Evolutionary conservation across 92 coral and sea anemone genomes (phyloP).

Genomic region (Umimayanthus kanabou): DNA sequence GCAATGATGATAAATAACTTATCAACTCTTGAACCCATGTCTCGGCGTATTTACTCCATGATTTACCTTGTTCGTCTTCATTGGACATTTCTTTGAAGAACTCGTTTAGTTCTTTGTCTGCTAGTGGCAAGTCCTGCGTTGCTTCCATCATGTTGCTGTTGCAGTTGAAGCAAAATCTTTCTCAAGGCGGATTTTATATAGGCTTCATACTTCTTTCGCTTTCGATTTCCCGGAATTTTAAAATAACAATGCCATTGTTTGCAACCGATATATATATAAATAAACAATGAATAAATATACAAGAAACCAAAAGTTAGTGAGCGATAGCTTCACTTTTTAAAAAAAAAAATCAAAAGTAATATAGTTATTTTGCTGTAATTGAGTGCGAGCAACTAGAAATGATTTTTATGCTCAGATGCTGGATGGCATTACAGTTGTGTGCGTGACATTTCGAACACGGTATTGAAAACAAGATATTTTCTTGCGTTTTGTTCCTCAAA

Average conservation of each 20-base stretch:
- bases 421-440: too few species aligned
- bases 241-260: neutral
- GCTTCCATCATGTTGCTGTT: slow-evolving; percentile 24
- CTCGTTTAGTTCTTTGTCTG: slow-evolving; percentile 32
- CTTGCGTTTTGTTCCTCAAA: too few species aligned
- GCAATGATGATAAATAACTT: neutral
- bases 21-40: neutral
- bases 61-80: slow-evolving; percentile 28
- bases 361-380: too few species aligned
- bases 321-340: too few species aligned
- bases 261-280: neutral
- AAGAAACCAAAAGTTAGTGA: too few species aligned
- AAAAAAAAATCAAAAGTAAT: too few species aligned
- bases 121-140: neutral
- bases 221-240: neutral
- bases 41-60: slow-evolving; percentile 20
- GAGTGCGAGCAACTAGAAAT: too few species aligned
- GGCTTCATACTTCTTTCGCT: neutral
- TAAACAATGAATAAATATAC: too few species aligned
- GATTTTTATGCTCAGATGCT: too few species aligned
- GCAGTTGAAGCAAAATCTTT: neutral
- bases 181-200: neutral
- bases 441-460: too few species aligned
- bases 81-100: slow-evolving; percentile 43
- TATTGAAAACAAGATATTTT: too few species aligned